Evolutionary conservation across 2,888 invertebrate genomes (phyloP), one percentile per base, ranked within the genome.

Genomic region (Epistrophe eligans): DNA sequence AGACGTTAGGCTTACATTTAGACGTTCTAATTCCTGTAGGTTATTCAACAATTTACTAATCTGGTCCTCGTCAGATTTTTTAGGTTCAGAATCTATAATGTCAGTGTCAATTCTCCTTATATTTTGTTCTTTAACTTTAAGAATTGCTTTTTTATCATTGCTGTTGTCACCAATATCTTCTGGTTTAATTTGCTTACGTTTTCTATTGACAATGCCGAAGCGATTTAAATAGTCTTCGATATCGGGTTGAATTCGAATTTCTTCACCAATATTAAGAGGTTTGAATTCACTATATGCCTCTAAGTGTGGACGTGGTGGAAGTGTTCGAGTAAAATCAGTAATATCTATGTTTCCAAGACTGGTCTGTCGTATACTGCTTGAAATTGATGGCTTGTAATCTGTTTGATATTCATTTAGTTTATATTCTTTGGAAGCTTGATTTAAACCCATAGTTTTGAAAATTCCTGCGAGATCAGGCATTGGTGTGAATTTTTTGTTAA

Each of bases 1-100:
- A 43, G 92, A 92, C 2, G 92, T 93, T 4, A 92, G 92, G 48
- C 89, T 89, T 4, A 91, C 90, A 77, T 92, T 91, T 10, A 92
- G 77, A 0, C 91, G 90, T 60, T 92, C 92, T 24, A 92, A 62
- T 60, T 92, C 91, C 32, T 90, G 91, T 2, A 94, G 92, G 48
- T 94, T 93, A n/a, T 92, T 92, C 32, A 94, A 89, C 6, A 94
- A 89, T 88, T 93, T 93, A 52, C 93, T 92, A 24, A 94, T 89
- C 88, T 94, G 93, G 5, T 95, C 95, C 19, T 94, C 94, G 45
- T 94, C 93, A 48, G 94, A 92, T 0, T 70, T 52, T 8, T 76
- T 45, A 1, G 81, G 43, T 38, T 64, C 32, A 2, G 64, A 17
- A 52, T 73, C 83, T 24, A 80, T 70, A n/a, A 81, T 10, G 8